These are phyloP conservation scores for Eleginops maclovinus DNA, from an alignment of 2,113 vertebrate genomes.

Conservation along the genomic window DNA sequence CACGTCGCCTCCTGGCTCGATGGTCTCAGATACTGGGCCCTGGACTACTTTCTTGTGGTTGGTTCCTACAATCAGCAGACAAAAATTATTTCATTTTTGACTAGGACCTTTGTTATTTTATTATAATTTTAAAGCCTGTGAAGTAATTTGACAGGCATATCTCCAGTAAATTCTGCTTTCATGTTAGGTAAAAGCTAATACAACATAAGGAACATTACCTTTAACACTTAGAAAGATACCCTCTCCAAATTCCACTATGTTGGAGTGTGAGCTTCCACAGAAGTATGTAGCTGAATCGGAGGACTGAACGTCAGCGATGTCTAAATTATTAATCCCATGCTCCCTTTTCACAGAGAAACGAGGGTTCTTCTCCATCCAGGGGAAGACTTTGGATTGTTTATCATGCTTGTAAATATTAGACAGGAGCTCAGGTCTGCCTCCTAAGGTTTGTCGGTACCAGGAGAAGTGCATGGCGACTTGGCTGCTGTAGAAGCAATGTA, in stretches of 20 bases:
- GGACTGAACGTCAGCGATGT: slow-evolving; percentile 43
- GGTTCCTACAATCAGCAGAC: background rate
- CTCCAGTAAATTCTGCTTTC: too few relatives aligned
- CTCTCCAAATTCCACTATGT: slow-evolving; percentile 68
- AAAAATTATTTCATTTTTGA: background rate
- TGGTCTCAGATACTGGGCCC: background rate
- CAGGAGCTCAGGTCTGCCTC: slow-evolving; percentile 60
- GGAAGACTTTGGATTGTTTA: slow-evolving; percentile 2
- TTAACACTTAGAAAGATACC: slow-evolving; percentile 68
- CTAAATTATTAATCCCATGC: slow-evolving; percentile 44
- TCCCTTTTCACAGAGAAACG: slow-evolving; percentile 56
- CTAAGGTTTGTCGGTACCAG: slow-evolving; percentile 72
- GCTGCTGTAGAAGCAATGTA: slow-evolving; percentile 62
- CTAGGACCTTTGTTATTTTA: too few relatives aligned
- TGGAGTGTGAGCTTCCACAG: slow-evolving; percentile 73
- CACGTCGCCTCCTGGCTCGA: background rate
- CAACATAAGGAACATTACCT: slow-evolving; percentile 50
- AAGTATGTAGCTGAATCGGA: slow-evolving; percentile 73
- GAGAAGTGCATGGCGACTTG: slow-evolving; percentile 71
- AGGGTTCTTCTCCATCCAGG: slow-evolving; percentile 41
- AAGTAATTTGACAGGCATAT: background rate
- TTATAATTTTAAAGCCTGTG: too few relatives aligned
- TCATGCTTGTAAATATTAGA: slow-evolving; percentile 70
- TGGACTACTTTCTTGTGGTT: background rate
- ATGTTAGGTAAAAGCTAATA: background rate